Percentiles rank a stretch among this genome's conserved stretches.
Conservation (phyloP, 2,113 vertebrate species). For the Calonectris borealis region DNA sequence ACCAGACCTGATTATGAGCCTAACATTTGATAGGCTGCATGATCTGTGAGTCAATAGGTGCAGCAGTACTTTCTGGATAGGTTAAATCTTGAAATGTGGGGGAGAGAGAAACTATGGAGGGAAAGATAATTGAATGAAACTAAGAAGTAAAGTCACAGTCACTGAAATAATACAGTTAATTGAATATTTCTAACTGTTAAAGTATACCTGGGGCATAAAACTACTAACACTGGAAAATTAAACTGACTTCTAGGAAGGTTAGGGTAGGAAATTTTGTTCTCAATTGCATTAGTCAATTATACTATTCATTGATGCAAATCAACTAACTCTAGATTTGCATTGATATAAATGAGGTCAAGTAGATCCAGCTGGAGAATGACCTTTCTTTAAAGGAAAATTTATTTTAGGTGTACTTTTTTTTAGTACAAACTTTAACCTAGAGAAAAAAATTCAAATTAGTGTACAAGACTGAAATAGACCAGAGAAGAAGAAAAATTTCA, state of each 20-base stretch:
- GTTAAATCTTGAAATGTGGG: not conserved
- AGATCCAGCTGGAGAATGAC: not conserved
- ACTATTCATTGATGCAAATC: conserved; percentile 33
- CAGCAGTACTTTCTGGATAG: not conserved
- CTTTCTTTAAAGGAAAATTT: not conserved
- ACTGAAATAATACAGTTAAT: not conserved
- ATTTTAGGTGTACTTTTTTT: not conserved
- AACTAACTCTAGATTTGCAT: not conserved
- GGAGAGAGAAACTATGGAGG: not conserved
- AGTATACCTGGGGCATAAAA: not conserved
- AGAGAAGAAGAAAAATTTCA: not conserved
- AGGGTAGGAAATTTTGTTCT: not conserved
- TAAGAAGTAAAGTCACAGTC: not conserved
- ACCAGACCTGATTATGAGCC: not conserved
- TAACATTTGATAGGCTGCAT: not conserved
- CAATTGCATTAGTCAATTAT: not conserved
- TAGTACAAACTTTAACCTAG: not conserved
- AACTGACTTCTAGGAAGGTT: not conserved
- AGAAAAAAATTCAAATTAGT: not conserved
- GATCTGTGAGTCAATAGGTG: not conserved
- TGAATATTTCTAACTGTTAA: not conserved
- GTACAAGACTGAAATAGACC: not conserved
- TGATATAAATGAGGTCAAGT: not conserved
- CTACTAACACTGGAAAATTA: conserved; percentile 14
- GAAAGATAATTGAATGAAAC: not conserved